phyloP scores from a whole-genome alignment of 2,888 invertebrate species.

The Parthenolecanium corni region DNA sequence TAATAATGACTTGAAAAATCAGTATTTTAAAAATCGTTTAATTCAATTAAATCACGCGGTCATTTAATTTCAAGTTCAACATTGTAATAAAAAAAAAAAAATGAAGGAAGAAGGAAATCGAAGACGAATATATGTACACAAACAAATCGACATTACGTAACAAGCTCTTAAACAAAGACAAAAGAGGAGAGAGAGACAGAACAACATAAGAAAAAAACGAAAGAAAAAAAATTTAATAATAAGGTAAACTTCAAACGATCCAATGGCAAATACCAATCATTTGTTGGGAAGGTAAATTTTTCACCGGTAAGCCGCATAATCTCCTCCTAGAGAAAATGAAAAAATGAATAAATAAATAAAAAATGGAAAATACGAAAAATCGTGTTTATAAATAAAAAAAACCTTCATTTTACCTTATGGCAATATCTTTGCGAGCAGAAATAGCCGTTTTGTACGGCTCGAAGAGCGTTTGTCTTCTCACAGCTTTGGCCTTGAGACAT shows the following conservation, averaged over 20 bases:
- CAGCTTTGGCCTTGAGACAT: slow-evolving; percentile 10
- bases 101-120: too few species aligned
- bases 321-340: slow-evolving; percentile 24
- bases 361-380: background rate
- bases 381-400: background rate
- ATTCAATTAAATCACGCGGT: too few species aligned
- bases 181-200: too few species aligned
- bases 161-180: too few species aligned
- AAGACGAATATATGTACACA: too few species aligned
- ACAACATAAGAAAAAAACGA: too few species aligned
- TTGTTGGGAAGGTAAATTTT: slow-evolving; percentile 19
- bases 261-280: slow-evolving; percentile 21
- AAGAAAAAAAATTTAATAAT: background rate
- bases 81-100: too few species aligned
- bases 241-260: slow-evolving; percentile 7
- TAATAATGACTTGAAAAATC: too few species aligned
- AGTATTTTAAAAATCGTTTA: too few species aligned
- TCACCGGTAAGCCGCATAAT: slow-evolving; percentile 16
- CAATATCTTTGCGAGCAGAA: slow-evolving; percentile 23
- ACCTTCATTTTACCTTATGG: slow-evolving; percentile 11
- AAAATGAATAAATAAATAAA: background rate
- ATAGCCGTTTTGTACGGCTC: slow-evolving; percentile 24
- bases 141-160: too few species aligned
- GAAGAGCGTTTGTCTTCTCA: slow-evolving; percentile 9
- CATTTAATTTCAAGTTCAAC: too few species aligned